A percentile compares a stretch with the other conserved stretches of the same genome.
Evolutionary conservation across 2,797 vertebrate species (phyloP).

Genomic region (Lagodon rhomboides): DNA sequence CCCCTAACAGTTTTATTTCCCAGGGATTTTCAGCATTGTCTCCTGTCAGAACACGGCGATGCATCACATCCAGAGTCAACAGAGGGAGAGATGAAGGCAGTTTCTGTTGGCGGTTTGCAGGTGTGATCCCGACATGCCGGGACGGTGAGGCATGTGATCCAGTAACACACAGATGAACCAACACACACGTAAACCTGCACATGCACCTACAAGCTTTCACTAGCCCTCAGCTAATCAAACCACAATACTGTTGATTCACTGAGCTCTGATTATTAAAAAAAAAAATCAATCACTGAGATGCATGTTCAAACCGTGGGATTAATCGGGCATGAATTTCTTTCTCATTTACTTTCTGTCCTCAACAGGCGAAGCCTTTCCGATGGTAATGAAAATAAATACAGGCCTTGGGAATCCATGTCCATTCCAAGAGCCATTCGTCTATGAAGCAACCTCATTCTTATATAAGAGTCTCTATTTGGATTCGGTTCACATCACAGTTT

Average conservation of each 20-base stretch:
- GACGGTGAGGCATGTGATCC: constrained; percentile 18
- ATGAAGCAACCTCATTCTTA: constrained; percentile 83
- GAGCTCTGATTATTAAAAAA: constrained; percentile 24
- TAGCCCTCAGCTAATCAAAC: constrained; percentile 17
- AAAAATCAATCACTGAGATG: constrained; percentile 28
- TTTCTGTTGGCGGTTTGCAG: constrained; percentile 9
- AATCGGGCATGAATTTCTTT: constrained; percentile 42
- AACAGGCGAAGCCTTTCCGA: constrained; percentile 80
- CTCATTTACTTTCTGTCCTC: constrained; percentile 43
- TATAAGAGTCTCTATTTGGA: constrained; percentile 79
- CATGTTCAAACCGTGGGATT: constrained; percentile 34
- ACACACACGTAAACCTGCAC: constrained; percentile 20
- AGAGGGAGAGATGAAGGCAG: background rate
- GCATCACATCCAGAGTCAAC: constrained; percentile 33
- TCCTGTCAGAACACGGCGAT: constrained; percentile 40
- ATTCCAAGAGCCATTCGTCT: constrained; percentile 81
- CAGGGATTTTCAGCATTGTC: constrained; percentile 12
- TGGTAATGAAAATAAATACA: constrained; percentile 90
- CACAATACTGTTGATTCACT: constrained; percentile 31
- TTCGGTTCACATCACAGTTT: constrained; percentile 81
- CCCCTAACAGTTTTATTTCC: constrained; percentile 12
- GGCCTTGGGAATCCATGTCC: constrained; percentile 86
- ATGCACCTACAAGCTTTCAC: constrained; percentile 32
- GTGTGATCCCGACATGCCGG: constrained; percentile 24
- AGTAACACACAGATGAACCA: constrained; percentile 27